Evolutionary conservation across 92 coral and sea anemone genomes (phyloP), one percentile per base, ranked within the genome.

Genomic region (Porites evermanni): DNA sequence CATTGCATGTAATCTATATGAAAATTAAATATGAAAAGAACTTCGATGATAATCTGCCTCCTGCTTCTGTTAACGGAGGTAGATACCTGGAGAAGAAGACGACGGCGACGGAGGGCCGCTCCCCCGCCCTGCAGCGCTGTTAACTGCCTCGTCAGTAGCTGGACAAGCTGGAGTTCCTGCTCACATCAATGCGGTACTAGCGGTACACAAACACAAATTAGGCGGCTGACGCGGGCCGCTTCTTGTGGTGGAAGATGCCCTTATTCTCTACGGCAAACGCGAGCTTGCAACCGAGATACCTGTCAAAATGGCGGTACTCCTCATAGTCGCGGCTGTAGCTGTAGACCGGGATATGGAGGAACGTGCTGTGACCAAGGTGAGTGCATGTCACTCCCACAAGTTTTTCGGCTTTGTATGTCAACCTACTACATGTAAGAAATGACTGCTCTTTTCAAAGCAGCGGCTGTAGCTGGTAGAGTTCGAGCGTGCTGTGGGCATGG

Each of bases 141-240:
- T 6, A 82, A 96, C 75, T 96, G 98, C 64, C 89, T 52, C 8
- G 96, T 91, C 6, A 44, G 90, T 16, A 24, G 72, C 4, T 96
- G 98, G 98, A 23, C 91, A 7, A 77, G 80, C 21, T 94, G 95
- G 96, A 83, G 93, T 65, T 85, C 72, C 8, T 91, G 97, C 51
- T 65, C 85, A 9, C 93, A 88, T 51, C 93, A 83, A 50, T 94
- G 94, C 69, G 94, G 97, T 1, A 86, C 85, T 11, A 90, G 91
- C 44, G 97, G 97, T 12, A 83, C 89, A 7, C 88, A 80, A 68
- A 38, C 47, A 13, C 85, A 98, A 10, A 90, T 93, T 9, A 79
- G 98, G 19, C 2, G 12, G 14, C 88, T 83, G 61, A 12, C 61
- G 1, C 64, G 17, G 21, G 20, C n/a, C 23, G 96, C 93, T 54